Conservation (phyloP, 1,140 invertebrate species). For the Trichomalopsis sarcophagae region DNA sequence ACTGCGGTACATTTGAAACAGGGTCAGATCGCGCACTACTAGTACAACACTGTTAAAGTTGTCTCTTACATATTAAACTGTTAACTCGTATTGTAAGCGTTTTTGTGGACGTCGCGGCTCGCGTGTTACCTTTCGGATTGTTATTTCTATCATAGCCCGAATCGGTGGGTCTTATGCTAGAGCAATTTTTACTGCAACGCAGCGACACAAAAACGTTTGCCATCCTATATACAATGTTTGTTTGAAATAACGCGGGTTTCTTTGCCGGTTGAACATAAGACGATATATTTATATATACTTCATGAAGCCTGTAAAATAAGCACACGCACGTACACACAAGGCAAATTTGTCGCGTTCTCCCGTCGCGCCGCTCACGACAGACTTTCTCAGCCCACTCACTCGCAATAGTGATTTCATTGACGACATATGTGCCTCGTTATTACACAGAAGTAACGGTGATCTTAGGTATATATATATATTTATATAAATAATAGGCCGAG, state of each 20-base stretch:
- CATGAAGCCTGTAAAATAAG: constrained; percentile 25
- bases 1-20: constrained; percentile 21
- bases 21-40: constrained; percentile 33
- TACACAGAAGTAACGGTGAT: constrained; percentile 48
- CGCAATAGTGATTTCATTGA: constrained; percentile 54
- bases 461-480: constrained; percentile 49
- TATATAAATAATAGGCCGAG: constrained; percentile 33
- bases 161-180: neutral
- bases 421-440: constrained; percentile 53
- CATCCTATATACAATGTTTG: neutral
- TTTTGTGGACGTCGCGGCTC: neutral
- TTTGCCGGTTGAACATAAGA: neutral
- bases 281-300: neutral
- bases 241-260: neutral
- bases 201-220: constrained; percentile 18
- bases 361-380: constrained; percentile 27
- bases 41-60: constrained; percentile 19
- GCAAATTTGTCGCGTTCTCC: constrained; percentile 13
- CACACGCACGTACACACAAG: neutral
- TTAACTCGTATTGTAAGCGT: constrained; percentile 2
- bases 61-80: neutral
- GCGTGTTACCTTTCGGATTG: neutral
- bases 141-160: neutral
- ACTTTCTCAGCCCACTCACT: constrained; percentile 48
- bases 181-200: neutral